Evolutionary conservation across 2,888 invertebrate species (phyloP), one percentile per base, ranked within the genome.

Genomic region (Sphecodes monilicornis): DNA sequence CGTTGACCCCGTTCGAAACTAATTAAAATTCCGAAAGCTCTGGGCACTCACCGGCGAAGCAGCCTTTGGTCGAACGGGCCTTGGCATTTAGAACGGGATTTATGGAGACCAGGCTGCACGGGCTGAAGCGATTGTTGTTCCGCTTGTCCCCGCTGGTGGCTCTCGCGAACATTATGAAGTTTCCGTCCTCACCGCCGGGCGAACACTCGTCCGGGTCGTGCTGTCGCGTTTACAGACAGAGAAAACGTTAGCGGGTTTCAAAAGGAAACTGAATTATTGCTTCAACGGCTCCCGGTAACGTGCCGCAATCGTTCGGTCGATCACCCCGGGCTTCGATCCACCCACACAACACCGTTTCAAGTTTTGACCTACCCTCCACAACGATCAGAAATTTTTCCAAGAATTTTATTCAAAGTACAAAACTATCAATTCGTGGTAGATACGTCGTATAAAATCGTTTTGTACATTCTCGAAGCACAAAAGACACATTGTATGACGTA

Each of bases 111-210:
- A 98, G 96, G 85, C 98, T 98, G 95, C 99, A 99, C 0, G 97
- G 97, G 0, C 98, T 99, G 95, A 99, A 99, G 93, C 98, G 97
- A 95, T 99, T 98, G 95, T 99, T 99, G 96, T 99, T 99, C 94
- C 97, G 97, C 93, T 98, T 97, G 95, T 99, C 99, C 41, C 99
- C 99, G 90, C 98, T 98, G 72, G 99, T 99, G n/a, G 99, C 99
- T 87, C 99, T 96, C 13, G 99, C 98, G 95, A 99, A 99, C 99
- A 99, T 99, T 92, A 99, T 99, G 95, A 97, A 99, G 96, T 99
- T 99, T 29, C 99, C 99, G 94, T 98, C 98, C 92, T 98, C 98
- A 22, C 97, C 98, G 79, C 98, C 98, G 1, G 98, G 98, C 0
- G 98, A 98, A 95, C 97, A 98, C 92, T 96, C 97, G 95, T 98